These are phyloP conservation scores for Chromoteleia sp. DNA, from an alignment of 2,888 invertebrate genomes.

Conservation along the genomic window DNA sequence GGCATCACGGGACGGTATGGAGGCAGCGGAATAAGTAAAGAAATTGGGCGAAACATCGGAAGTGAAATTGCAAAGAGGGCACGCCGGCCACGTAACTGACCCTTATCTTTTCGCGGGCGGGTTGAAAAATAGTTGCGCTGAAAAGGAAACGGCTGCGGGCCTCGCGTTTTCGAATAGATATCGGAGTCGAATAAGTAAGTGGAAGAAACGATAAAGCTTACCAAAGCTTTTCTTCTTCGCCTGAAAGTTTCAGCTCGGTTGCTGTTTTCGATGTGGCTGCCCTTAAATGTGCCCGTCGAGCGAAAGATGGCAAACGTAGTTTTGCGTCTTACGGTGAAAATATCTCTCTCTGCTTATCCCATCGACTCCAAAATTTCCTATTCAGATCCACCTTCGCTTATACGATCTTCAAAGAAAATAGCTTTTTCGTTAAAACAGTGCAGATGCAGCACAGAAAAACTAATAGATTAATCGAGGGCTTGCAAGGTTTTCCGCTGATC, in stretches of 20 bases:
- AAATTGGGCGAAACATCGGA: slow-evolving; percentile 29
- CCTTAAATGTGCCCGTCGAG: slow-evolving; percentile 22
- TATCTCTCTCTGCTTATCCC: slow-evolving; percentile 21
- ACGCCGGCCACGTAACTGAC: slow-evolving; percentile 23
- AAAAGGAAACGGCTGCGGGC: slow-evolving; percentile 38
- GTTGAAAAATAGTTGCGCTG: slow-evolving; percentile 36
- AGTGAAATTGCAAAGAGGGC: slow-evolving; percentile 41
- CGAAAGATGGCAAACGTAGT: slow-evolving; percentile 38
- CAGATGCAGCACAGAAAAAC: too few relatives aligned
- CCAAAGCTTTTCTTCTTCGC: slow-evolving; percentile 39
- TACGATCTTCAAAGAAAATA: neutral
- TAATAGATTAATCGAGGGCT: too few relatives aligned
- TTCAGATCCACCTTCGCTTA: slow-evolving; percentile 5
- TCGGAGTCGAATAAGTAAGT: slow-evolving; percentile 56
- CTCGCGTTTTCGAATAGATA: slow-evolving; percentile 40
- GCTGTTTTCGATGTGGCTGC: slow-evolving; percentile 31
- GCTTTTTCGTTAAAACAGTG: too few relatives aligned
- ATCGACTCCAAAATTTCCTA: slow-evolving; percentile 22
- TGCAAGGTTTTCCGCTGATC: too few relatives aligned
- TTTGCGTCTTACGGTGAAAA: slow-evolving; percentile 35
- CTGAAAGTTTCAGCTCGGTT: slow-evolving; percentile 33
- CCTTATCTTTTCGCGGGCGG: slow-evolving; percentile 30
- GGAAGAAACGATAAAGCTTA: slow-evolving; percentile 51
- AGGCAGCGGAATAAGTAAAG: slow-evolving; percentile 6
- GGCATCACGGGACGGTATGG: slow-evolving; percentile 17